Evolutionary conservation across 2,888 invertebrate genomes (phyloP).

Genomic region (Phengaris arion): DNA sequence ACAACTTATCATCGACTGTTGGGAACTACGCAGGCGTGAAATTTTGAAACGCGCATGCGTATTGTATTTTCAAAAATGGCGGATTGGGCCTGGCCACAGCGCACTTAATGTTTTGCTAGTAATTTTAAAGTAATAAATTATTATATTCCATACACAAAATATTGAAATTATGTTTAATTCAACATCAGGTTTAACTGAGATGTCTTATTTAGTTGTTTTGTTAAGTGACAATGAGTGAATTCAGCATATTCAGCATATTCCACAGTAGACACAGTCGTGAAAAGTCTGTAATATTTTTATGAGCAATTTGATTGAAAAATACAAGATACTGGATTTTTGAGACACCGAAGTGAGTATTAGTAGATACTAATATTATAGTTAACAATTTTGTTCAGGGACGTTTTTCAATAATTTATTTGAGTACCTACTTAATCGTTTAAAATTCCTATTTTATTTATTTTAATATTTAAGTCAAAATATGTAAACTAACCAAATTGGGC

Average conservation of each 20-base stretch:
- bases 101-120: slow-evolving; percentile 23
- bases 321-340: not conserved
- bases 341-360: not conserved
- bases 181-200: not conserved
- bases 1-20: slow-evolving; percentile 21
- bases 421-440: not conserved
- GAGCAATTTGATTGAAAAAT: not conserved
- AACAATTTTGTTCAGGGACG: not conserved
- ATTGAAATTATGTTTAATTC: not conserved
- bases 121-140: slow-evolving; percentile 5
- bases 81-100: slow-evolving; percentile 46
- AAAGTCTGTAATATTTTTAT: not conserved
- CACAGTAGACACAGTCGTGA: not conserved
- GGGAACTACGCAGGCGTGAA: slow-evolving; percentile 54
- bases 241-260: slow-evolving; percentile 4
- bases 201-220: not conserved
- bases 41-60: slow-evolving; percentile 52
- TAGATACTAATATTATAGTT: not conserved
- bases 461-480: too few relatives aligned
- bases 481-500: too few relatives aligned
- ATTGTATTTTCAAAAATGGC: slow-evolving; percentile 53
- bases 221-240: not conserved
- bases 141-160: not conserved
- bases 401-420: not conserved
- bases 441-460: too few relatives aligned